phyloP scores from a whole-genome alignment of 1,140 invertebrate species.

The Eurosta solidaginis region DNA sequence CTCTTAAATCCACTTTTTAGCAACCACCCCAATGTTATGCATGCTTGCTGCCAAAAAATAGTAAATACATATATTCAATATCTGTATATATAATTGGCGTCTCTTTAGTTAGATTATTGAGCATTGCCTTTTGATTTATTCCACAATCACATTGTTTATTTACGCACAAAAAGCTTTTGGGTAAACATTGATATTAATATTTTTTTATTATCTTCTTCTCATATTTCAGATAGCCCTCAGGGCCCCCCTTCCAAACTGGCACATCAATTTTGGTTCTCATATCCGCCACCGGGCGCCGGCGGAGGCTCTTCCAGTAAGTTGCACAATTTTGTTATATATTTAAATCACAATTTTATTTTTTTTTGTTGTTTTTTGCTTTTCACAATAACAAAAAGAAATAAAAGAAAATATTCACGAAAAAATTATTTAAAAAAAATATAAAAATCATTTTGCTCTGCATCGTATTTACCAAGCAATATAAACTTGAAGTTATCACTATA shows the following conservation, averaged over 20 bases:
- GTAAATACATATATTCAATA: too few relatives aligned
- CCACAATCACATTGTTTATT: too few relatives aligned
- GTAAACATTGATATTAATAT: not conserved
- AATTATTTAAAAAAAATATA: not conserved
- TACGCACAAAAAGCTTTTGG: too few relatives aligned
- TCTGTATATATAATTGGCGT: too few relatives aligned
- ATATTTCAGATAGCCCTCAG: constrained; percentile 52
- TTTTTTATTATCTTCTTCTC: not conserved
- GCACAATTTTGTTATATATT: not conserved
- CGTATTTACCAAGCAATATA: too few relatives aligned
- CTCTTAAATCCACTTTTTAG: too few relatives aligned
- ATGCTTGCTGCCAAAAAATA: too few relatives aligned
- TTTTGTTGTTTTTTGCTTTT: constrained; percentile 4
- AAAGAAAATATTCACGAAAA: not conserved
- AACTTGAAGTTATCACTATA: not conserved
- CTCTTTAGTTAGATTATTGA: too few relatives aligned
- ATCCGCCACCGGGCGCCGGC: constrained; percentile 68
- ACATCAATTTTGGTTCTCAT: constrained; percentile 74
- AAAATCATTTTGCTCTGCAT: not conserved
- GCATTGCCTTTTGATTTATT: too few relatives aligned
- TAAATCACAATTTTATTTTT: not conserved
- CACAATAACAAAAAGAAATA: not conserved
- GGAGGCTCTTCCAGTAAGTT: constrained; percentile 61
- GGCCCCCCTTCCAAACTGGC: constrained; percentile 64
- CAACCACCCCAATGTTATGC: too few relatives aligned